Evolutionary conservation across 2,888 invertebrate genomes (phyloP), one percentile per base, ranked within the genome.

Genomic region (Luperina testacea): DNA sequence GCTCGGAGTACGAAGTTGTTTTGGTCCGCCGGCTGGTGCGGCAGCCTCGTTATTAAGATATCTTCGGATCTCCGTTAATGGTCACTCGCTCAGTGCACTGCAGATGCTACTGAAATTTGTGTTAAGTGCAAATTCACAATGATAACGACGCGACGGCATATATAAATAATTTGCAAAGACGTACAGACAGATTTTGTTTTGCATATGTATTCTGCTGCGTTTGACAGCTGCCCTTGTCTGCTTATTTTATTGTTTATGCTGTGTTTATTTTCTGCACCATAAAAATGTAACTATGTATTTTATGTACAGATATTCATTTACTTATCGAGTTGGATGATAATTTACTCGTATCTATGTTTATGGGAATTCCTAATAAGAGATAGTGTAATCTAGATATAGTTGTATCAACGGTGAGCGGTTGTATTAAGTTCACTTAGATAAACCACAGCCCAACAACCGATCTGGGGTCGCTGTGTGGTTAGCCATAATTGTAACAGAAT

Each of bases 41-140:
- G 61, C 78, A 76, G 78, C 15, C 11, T 86, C 77, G 79, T 85
- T 83, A 87, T 89, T 88, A 90, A 77, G 86, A 87, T 86, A 86
- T 86, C 82, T 83, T 83, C 53, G 71, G 75, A 82, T 85, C 76
- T 86, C 73, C 68, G 69, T 78, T 91, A 89, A 88, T 86, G 84
- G 87, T 86, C 78, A 83, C 64, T 71, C 57, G 67, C 81, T 79
- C 80, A 80, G 73, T 82, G 81, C 83, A 83, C 71, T 86, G 82
- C 87, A 88, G 85, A 85, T 87, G 83, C 65, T 74, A 72, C 81
- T 81, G 72, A 78, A 75, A 81, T 83, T 79, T 68, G 63, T 74
- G 72, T 38, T 72, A 64, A 81, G 64, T 77, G 72, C 71, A 86
- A 85, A 83, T 78, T 77, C 76, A 71, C 65, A 80, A 86, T 81